Evolutionary conservation across 2,797 vertebrate species (phyloP), one percentile per base, ranked within the genome.

Genomic region (Coendou prehensilis): DNA sequence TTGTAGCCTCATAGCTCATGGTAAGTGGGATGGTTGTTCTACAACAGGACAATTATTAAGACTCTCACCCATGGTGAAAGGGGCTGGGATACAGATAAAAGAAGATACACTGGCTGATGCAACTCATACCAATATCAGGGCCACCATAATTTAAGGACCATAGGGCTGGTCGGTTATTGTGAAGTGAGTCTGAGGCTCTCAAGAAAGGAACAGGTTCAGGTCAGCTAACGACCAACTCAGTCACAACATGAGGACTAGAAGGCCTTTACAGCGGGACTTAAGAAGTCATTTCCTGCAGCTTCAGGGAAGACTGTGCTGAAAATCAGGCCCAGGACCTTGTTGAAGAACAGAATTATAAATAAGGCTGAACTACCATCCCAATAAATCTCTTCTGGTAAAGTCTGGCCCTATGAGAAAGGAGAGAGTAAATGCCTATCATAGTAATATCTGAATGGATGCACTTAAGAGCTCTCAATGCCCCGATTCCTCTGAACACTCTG

Each of bases 181-280:
- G 17, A 82, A 56, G 33, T 52, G 26, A 9, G 9, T 54, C 22
- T 23, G 33, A 75, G n/a, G 20, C 10, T 56, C 33, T 80, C 30
- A 81, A 86, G 79, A 92, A 84, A 85, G 85, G 85, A 73, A 50
- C 85, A 79, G 54, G 10, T 79, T 64, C 63, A 33, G 10, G 15
- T n/a, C 61, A 61, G 26, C 75, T 69, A 61, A 45, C 52, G 45
- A 78, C 23, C 78, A 87, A n/a, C 37, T 82, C 37, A 33, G 54
- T 54, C 82, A 95, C 26, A 69, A 78, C 30, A 52, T 61, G 61
- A 83, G 93, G 78, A 4, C 78, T 87, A 71, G 54, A 91, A 17
- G 18, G 22, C 4, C 1, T 78, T 37, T 23, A 17, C 7, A 59
- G 47, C 5, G 83, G 30, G 28, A 61, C 37, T 81, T 59, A 81